phyloP scores from a whole-genome alignment of 2,797 vertebrate species.

The Lacerta agilis region DNA sequence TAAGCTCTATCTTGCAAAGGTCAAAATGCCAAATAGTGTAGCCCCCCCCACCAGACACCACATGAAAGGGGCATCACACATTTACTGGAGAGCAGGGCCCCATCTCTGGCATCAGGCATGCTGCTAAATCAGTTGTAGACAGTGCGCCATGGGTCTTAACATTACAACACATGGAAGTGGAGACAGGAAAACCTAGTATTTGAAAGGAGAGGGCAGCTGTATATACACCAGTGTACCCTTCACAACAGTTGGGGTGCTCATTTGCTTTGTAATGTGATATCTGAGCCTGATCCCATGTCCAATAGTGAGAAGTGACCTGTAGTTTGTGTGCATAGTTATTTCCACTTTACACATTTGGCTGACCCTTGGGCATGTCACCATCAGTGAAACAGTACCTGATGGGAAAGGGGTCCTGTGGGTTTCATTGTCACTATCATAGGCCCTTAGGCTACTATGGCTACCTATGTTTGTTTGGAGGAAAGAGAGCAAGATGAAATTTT shows the following conservation, averaged over 20 bases:
- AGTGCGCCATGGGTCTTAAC: not conserved
- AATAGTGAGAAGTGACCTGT: too few relatives aligned
- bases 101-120: not conserved
- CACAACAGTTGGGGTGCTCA: not conserved
- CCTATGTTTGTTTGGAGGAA: not conserved
- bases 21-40: not conserved
- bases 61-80: not conserved
- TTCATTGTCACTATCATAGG: not conserved
- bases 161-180: not conserved
- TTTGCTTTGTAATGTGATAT: too few relatives aligned
- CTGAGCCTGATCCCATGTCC: too few relatives aligned
- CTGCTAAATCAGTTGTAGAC: not conserved
- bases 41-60: not conserved
- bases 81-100: not conserved
- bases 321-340: too few relatives aligned
- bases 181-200: not conserved
- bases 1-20: not conserved
- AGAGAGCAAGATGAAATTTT: not conserved
- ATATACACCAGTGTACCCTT: not conserved
- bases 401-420: not conserved
- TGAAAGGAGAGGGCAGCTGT: not conserved
- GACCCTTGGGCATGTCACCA: too few relatives aligned
- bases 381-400: too few relatives aligned
- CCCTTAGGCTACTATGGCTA: not conserved
- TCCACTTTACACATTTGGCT: too few relatives aligned